Conservation (phyloP, 2,797 vertebrate species). For the Acanthopagrus latus region DNA sequence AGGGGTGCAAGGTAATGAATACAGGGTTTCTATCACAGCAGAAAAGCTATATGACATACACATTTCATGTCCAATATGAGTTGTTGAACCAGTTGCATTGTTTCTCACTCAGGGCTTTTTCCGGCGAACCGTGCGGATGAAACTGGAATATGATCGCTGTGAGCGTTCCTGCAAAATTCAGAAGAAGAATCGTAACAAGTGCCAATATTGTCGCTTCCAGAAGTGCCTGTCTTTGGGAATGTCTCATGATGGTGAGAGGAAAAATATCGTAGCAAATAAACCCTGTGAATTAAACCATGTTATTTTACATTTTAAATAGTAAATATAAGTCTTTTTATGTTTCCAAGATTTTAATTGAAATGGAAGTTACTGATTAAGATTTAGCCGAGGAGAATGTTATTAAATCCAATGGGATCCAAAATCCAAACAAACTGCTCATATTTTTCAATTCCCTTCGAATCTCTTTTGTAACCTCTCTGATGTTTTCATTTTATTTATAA, state of each 20-base stretch:
- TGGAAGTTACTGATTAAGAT: neutral
- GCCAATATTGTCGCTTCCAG: constrained; percentile 99
- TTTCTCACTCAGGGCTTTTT: constrained; percentile 93
- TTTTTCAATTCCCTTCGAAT: constrained; percentile 7
- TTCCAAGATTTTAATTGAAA: neutral
- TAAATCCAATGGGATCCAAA: neutral
- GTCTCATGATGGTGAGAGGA: constrained; percentile 96
- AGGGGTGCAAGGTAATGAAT: constrained; percentile 95
- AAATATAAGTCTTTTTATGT: neutral
- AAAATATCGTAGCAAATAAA: neutral
- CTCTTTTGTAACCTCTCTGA: neutral
- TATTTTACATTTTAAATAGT: neutral
- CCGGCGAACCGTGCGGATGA: constrained; percentile 97
- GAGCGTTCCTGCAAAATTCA: constrained; percentile 97
- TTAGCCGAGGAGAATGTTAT: neutral
- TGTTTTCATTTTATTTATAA: no score
- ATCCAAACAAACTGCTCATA: constrained; percentile 12
- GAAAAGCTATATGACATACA: neutral
- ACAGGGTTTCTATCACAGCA: neutral
- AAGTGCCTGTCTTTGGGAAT: constrained; percentile 98
- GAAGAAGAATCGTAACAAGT: constrained; percentile 99
- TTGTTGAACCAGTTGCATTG: constrained; percentile 13
- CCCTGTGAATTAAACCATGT: neutral
- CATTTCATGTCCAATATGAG: neutral
- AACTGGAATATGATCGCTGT: constrained; percentile 96